Evolutionary conservation across 2,888 invertebrate genomes (phyloP), one percentile per base, ranked within the genome.

Genomic region (Platycnemis pennipes): DNA sequence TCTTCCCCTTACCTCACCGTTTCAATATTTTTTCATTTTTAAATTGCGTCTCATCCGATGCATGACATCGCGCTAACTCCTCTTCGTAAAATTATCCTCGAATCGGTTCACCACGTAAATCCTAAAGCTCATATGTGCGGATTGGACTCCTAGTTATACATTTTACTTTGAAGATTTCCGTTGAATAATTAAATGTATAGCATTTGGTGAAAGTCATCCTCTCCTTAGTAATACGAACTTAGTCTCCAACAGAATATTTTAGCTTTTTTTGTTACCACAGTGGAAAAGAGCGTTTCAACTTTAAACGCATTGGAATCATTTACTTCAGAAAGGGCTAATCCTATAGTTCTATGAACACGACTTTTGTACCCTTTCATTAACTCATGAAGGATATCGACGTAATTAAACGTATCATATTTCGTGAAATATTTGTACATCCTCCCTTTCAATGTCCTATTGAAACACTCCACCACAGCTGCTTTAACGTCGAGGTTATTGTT

Each of bases 401-500:
- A 96, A 13, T 95, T 94, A 26, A 94, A 95, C 0, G 95, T 95
- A 31, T 95, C 95, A 22, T 95, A 94, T 26, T 94, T 94, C 1
- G 95, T 95, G 88, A 96, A 96, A 94, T 95, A 95, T 63, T 95
- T 95, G 94, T 95, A 96, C 94, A 96, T 95, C 94, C 95, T 95
- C 45, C 95, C 95, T 95, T 96, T 96, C 26, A 96, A 77, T 5
- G 96, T 96, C 94, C 96, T 88, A 94, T 96, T 95, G 26, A 95
- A 95, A n/a, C n/a, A n/a, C n/a, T n/a, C n/a, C n/a, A n/a, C n/a
- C n/a, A n/a, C n/a, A n/a, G n/a, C n/a, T n/a, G 11, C 96, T 94
- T 95, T 96, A 8, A 95, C 95, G 7, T 94, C 1, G 95, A 94
- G 1, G 95, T 95, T 95, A 96, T 95, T 94, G 0, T 95, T 95